phyloP scores from a whole-genome alignment of 2,113 vertebrate genomes.

The Corvus hawaiiensis region DNA sequence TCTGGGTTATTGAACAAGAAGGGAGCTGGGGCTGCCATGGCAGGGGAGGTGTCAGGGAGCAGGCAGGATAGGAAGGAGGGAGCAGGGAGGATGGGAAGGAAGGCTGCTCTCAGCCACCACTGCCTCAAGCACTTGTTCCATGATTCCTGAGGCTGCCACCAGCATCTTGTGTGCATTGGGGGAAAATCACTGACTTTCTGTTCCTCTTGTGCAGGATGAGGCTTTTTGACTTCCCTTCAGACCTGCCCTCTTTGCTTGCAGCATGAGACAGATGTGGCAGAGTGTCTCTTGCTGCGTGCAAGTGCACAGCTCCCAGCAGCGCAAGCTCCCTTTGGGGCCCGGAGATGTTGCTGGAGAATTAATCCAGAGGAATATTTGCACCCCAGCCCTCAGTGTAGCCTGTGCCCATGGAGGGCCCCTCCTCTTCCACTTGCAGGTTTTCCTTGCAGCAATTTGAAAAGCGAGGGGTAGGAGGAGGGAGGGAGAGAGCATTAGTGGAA shows the following conservation, averaged over 20 bases:
- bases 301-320: neutral
- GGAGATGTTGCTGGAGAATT: neutral
- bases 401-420: neutral
- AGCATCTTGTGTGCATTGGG: neutral
- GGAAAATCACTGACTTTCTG: neutral
- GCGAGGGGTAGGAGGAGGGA: neutral
- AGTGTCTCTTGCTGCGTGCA: fast-evolving
- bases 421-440: neutral
- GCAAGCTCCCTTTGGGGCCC: fast-evolving
- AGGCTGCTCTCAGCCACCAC: neutral
- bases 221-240: neutral
- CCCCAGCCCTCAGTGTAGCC: neutral
- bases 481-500: neutral
- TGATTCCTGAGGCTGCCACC: neutral
- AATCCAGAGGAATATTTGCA: neutral
- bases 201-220: neutral
- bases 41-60: neutral
- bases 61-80: neutral
- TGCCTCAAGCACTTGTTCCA: neutral
- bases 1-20: neutral
- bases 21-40: neutral
- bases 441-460: neutral
- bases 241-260: neutral
- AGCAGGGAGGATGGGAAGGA: neutral
- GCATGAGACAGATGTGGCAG: fast-evolving